Conservation (phyloP, 2,113 vertebrate genomes). For the Nanorana parkeri region DNA sequence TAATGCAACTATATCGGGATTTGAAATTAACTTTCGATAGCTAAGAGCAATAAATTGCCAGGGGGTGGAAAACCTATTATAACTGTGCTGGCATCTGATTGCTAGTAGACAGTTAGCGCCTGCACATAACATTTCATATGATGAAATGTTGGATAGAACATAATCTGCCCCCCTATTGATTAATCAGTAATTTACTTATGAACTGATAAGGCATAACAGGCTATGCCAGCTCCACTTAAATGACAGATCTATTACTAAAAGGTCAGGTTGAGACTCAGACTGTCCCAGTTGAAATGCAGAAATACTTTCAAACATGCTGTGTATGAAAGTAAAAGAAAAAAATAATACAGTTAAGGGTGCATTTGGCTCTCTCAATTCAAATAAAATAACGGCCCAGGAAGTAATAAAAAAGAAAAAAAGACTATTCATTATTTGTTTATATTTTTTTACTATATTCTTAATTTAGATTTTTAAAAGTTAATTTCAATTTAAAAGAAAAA, state of each 20-base stretch:
- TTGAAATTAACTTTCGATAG: constrained; percentile 92
- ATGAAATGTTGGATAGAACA: constrained; percentile 69
- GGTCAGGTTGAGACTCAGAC: constrained; percentile 49
- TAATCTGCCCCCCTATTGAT: constrained; percentile 65
- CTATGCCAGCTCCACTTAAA: constrained; percentile 57
- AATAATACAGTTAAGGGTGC: background rate
- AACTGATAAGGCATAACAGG: constrained; percentile 63
- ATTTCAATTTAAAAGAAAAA: constrained; percentile 4
- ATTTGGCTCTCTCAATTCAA: background rate
- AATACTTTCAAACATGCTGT: constrained; percentile 56
- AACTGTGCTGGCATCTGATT: constrained; percentile 70
- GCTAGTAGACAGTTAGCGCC: constrained; percentile 69
- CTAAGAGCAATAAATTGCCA: constrained; percentile 84
- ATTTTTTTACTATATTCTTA: no score
- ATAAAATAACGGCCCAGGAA: background rate
- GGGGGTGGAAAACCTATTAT: constrained; percentile 73
- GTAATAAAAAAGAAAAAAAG: background rate
- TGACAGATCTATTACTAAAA: constrained; percentile 65
- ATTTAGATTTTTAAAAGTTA: background rate
- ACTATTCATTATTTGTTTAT: background rate
- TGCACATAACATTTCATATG: constrained; percentile 76
- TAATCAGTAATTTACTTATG: constrained; percentile 68
- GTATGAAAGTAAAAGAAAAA: constrained; percentile 44
- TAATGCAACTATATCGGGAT: constrained; percentile 87
- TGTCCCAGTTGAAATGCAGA: constrained; percentile 28